These are phyloP conservation scores for Xerus inauris DNA, from an alignment of 2,113 vertebrate species.

Conservation along the genomic window DNA sequence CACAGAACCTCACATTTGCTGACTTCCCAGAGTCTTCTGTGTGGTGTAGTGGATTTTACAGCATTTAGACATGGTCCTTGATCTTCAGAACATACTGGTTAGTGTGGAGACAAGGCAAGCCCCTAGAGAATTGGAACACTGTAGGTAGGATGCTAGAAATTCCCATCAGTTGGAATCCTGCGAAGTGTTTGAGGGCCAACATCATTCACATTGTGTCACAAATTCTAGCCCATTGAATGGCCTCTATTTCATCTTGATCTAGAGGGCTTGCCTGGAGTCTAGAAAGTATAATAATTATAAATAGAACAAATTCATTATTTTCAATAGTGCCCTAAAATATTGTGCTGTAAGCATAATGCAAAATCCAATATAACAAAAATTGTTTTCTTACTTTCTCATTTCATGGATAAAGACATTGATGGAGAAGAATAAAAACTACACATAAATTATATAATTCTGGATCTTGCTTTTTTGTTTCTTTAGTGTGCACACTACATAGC, in stretches of 20 bases:
- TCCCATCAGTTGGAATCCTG: neutral
- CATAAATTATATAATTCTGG: neutral
- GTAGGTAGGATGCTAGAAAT: neutral
- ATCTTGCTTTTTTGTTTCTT: neutral
- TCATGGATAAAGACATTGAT: neutral
- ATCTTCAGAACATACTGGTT: neutral
- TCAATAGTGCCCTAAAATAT: neutral
- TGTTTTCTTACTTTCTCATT: neutral
- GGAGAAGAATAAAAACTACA: neutral
- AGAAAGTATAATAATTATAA: neutral
- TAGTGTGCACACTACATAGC: neutral
- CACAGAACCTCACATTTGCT: neutral
- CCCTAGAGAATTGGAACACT: neutral
- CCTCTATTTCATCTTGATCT: neutral
- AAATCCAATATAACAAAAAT: neutral
- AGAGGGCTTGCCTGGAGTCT: neutral
- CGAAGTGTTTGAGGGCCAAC: neutral
- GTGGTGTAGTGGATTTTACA: neutral
- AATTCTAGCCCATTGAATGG: neutral
- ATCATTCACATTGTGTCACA: neutral
- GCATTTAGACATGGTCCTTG: neutral
- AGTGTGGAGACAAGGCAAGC: neutral
- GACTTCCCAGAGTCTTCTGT: neutral
- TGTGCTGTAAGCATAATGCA: neutral
- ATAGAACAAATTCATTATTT: neutral